Conservation (phyloP, 2,113 vertebrate species). For the Hippolais icterina region DNA sequence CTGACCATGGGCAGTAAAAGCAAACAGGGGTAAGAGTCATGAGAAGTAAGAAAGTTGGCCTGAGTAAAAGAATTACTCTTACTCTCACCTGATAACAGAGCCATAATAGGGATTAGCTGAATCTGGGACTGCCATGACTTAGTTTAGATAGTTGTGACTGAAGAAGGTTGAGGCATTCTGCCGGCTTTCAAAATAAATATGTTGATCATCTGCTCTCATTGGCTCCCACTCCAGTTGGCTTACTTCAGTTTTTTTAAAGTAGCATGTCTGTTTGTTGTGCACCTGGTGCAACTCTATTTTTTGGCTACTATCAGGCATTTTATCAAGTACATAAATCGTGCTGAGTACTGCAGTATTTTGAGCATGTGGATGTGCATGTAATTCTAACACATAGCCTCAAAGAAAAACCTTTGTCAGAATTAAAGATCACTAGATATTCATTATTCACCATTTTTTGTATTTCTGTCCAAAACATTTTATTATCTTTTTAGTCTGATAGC, state of each 20-base stretch:
- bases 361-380: not conserved
- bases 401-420: conserved; percentile 36
- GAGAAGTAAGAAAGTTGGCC: not conserved
- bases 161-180: conserved; percentile 39
- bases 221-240: conserved; percentile 22
- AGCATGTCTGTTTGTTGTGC: not conserved
- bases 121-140: not conserved
- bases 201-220: conserved; percentile 39
- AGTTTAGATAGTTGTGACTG: conserved; percentile 23
- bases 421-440: not conserved
- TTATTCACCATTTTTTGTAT: conserved; percentile 21
- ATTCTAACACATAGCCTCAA: conserved; percentile 16
- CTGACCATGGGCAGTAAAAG: not conserved
- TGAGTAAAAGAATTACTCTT: not conserved
- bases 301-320: conserved; percentile 32
- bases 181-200: conserved; percentile 56
- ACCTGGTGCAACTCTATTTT: conserved; percentile 46
- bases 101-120: not conserved
- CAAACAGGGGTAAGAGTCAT: not conserved
- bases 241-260: conserved; percentile 15
- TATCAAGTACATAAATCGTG: conserved; percentile 30
- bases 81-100: not conserved
- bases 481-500: conserved; percentile 29
- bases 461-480: conserved; percentile 40
- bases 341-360: conserved; percentile 23